These are phyloP conservation scores for Ranitomeya variabilis DNA, from an alignment of 2,113 vertebrate genomes.

Conservation along the genomic window DNA sequence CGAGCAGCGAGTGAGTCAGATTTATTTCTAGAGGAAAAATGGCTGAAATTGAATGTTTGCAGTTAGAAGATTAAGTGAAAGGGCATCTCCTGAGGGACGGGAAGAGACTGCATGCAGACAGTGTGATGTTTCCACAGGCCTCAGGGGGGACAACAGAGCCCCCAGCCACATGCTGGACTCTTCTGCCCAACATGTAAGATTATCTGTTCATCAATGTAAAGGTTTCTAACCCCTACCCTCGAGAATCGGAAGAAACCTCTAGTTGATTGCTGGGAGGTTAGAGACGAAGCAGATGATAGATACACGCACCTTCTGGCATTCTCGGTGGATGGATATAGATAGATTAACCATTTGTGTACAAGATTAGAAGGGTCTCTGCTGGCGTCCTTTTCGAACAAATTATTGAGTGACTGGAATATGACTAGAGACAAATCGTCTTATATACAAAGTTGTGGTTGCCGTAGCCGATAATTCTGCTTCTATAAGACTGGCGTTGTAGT, in stretches of 20 bases:
- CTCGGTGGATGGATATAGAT: constrained; percentile 1
- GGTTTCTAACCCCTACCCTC: constrained; percentile 53
- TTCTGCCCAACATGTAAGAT: constrained; percentile 59
- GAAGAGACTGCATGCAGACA: constrained; percentile 50
- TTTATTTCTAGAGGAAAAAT: constrained; percentile 54
- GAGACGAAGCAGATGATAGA: constrained; percentile 49
- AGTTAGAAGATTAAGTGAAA: constrained; percentile 56
- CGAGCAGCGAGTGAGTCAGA: constrained; percentile 49
- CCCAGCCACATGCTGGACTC: constrained; percentile 57
- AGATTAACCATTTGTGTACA: constrained; percentile 26
- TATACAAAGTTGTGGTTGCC: neutral
- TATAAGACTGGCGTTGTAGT: no score
- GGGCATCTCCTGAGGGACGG: constrained; percentile 50
- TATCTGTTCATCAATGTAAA: constrained; percentile 58
- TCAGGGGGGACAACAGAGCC: constrained; percentile 27
- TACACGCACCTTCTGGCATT: constrained; percentile 51
- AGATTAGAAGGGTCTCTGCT: neutral
- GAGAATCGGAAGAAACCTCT: constrained; percentile 42
- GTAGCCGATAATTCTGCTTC: neutral
- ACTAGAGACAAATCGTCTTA: neutral
- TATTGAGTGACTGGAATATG: neutral
- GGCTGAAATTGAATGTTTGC: constrained; percentile 55
- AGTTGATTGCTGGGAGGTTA: constrained; percentile 49
- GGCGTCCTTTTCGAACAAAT: neutral
- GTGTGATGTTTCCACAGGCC: constrained; percentile 45